Percentiles rank a stretch among this genome's conserved stretches.
Conservation (phyloP, 2,888 invertebrate genomes). For the Archips crataeganus region DNA sequence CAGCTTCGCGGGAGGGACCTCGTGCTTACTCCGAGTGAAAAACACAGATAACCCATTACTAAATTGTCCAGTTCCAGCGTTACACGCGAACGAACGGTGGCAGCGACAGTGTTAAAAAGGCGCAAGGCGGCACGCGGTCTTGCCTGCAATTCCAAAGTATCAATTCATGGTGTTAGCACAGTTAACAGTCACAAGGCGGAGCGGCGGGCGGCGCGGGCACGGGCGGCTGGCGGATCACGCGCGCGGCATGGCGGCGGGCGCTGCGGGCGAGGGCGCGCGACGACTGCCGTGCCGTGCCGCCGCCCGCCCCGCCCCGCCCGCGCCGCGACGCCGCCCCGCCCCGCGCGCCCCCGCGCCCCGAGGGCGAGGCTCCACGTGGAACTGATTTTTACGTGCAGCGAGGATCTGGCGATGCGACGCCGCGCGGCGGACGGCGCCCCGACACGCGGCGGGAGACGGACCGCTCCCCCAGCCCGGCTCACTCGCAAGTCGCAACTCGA, state of each 20-base stretch:
- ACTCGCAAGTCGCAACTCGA: too few species aligned
- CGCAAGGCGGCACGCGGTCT: constrained; percentile 18
- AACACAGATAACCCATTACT: neutral
- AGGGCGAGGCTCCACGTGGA: constrained; percentile 13
- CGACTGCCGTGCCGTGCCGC: constrained; percentile 37
- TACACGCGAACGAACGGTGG: constrained; percentile 1
- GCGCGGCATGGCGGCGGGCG: constrained; percentile 37
- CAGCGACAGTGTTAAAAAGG: neutral
- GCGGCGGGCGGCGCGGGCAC: constrained; percentile 7
- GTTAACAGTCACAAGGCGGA: constrained; percentile 3
- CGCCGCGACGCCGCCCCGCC: constrained; percentile 1
- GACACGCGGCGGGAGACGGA: neutral
- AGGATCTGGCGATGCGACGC: neutral
- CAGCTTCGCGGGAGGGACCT: neutral
- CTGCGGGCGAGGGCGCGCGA: constrained; percentile 45
- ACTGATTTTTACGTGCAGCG: constrained; percentile 14
- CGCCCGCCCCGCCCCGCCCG: constrained; percentile 14
- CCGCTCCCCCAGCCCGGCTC: neutral
- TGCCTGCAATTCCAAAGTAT: constrained; percentile 38
- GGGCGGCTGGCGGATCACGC: constrained; percentile 16
- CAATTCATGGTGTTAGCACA: constrained; percentile 38
- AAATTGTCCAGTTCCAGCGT: neutral
- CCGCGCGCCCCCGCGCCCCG: neutral
- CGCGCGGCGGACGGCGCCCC: neutral
- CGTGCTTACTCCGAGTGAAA: neutral